Evolutionary conservation across 2,888 invertebrate species (phyloP).

Genomic region (Microchrysa polita): DNA sequence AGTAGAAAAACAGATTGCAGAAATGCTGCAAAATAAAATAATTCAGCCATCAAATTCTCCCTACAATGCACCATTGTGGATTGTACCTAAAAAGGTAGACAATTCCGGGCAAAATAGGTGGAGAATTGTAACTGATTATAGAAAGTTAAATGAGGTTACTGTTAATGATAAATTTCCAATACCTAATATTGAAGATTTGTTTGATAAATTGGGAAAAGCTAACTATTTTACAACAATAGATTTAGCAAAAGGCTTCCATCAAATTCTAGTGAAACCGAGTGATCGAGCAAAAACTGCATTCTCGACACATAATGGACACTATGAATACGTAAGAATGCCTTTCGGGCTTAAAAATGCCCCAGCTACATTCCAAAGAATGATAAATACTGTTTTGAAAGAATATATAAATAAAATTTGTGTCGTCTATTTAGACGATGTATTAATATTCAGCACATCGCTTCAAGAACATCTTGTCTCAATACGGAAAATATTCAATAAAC

Average conservation of each 20-base stretch:
- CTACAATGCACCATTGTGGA: slow-evolving; percentile 25
- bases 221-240: slow-evolving; percentile 54
- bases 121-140: slow-evolving; percentile 36
- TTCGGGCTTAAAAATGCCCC: slow-evolving; percentile 42
- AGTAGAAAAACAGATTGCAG: too few species aligned
- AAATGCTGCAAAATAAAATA: too few species aligned
- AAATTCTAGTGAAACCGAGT: slow-evolving; percentile 23
- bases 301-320: slow-evolving; percentile 27
- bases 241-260: slow-evolving; percentile 51
- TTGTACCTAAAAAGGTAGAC: slow-evolving; percentile 25
- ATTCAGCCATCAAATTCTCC: slow-evolving; percentile 11
- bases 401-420: too few species aligned
- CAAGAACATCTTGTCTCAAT: slow-evolving; percentile 53
- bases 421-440: too few species aligned
- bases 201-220: slow-evolving; percentile 54
- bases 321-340: slow-evolving; percentile 39
- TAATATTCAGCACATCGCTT: slow-evolving; percentile 43
- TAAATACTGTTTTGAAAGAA: slow-evolving; percentile 49
- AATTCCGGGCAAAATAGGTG: slow-evolving; percentile 36
- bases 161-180: slow-evolving; percentile 53
- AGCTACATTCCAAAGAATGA: slow-evolving; percentile 37
- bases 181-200: slow-evolving; percentile 53
- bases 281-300: slow-evolving; percentile 39
- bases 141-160: slow-evolving; percentile 29
- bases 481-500: slow-evolving; percentile 51